Conservation (phyloP, 2,888 invertebrate genomes). For the Zonitis immaculata region DNA sequence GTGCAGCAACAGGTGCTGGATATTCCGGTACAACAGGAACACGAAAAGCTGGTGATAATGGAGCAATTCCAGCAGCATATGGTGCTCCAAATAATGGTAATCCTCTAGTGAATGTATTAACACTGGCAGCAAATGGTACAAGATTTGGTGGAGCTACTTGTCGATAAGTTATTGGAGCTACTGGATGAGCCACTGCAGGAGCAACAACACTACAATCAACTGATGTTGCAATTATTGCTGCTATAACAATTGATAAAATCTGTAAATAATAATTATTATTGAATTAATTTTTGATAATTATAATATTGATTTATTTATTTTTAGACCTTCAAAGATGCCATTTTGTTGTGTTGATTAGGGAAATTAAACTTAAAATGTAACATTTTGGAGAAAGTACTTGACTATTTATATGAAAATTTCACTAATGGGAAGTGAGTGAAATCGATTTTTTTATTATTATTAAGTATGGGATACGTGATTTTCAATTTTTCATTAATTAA, state of each 20-base stretch:
- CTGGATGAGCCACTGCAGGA: slow-evolving; percentile 32
- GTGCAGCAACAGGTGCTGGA: slow-evolving; percentile 12
- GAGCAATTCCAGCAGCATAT: slow-evolving; percentile 34
- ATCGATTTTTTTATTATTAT: slow-evolving; percentile 1
- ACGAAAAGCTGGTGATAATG: too few species aligned
- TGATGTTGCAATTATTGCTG: neutral
- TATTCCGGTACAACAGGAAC: slow-evolving; percentile 9
- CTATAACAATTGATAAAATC: neutral
- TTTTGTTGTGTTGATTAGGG: neutral
- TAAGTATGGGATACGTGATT: neutral
- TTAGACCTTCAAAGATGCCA: slow-evolving; percentile 1
- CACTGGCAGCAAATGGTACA: slow-evolving; percentile 59
- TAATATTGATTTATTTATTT: neutral
- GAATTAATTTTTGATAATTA: neutral
- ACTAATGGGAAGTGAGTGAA: slow-evolving; percentile 4
- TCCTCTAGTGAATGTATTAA: slow-evolving; percentile 53
- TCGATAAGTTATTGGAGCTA: slow-evolving; percentile 46
- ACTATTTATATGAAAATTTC: slow-evolving; percentile 1
- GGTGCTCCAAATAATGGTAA: slow-evolving; percentile 48
- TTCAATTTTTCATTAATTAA: neutral
- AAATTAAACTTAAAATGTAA: neutral
- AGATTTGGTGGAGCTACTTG: slow-evolving; percentile 59
- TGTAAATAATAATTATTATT: neutral
- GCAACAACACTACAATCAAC: neutral
- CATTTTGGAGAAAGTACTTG: neutral